A percentile compares a stretch with the other conserved stretches of the same genome.
phyloP scores from a whole-genome alignment of 30 jellyfish, hydroid and myxozoan genomes.

The Aurelia sp. region DNA sequence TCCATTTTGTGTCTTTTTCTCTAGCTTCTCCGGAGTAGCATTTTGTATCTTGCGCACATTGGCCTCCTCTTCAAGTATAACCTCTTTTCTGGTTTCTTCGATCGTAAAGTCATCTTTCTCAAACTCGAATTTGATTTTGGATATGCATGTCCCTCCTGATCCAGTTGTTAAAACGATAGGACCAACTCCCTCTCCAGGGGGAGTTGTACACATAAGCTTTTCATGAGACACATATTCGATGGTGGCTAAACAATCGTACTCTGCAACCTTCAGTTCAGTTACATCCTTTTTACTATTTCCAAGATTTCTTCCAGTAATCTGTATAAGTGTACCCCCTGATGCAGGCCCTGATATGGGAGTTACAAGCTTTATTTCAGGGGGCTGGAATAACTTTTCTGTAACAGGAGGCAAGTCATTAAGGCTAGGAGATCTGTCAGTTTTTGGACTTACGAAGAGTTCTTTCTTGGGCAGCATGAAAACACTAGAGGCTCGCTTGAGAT shows the following conservation, averaged over 20 bases:
- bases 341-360: conserved; percentile 90
- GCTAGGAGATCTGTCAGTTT: conserved; percentile 38
- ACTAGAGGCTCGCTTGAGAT: conserved; percentile 49
- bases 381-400: conserved; percentile 40
- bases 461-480: conserved; percentile 8
- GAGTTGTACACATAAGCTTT: conserved; percentile 89
- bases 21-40: not conserved
- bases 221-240: conserved; percentile 74
- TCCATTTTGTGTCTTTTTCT: conserved; percentile 30
- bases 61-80: not conserved
- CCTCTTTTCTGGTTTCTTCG: no score
- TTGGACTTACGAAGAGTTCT: not conserved
- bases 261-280: conserved; percentile 76
- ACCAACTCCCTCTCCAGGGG: conserved; percentile 79
- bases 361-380: conserved; percentile 74
- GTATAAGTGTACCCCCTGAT: conserved; percentile 88
- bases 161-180: conserved; percentile 74
- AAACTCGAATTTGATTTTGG: conserved; percentile 75
- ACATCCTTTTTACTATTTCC: conserved; percentile 79
- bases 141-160: conserved; percentile 84
- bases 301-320: conserved; percentile 79
- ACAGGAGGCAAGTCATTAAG: conserved; percentile 20
- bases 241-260: conserved; percentile 77
- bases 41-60: not conserved
- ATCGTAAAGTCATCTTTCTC: not conserved